Conservation (phyloP, 2,888 invertebrate species). For the Odontomyia ornata region DNA sequence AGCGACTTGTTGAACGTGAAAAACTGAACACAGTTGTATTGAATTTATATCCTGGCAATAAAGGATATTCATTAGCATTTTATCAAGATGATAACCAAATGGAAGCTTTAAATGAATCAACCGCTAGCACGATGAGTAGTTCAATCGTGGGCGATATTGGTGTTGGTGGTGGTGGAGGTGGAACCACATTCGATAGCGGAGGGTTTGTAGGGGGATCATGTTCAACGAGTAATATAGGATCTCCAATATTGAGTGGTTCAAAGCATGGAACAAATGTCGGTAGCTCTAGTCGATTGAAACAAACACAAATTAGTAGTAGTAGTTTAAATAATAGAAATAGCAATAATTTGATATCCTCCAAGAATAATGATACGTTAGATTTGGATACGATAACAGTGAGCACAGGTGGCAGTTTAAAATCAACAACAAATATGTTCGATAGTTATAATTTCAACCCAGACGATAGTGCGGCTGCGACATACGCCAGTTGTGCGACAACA, state of each 20-base stretch:
- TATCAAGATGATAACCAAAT: constrained; percentile 63
- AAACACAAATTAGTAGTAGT: constrained; percentile 49
- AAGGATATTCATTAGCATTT: constrained; percentile 79
- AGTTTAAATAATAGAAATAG: constrained; percentile 49
- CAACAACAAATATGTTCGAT: constrained; percentile 22
- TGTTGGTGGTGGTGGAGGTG: constrained; percentile 16
- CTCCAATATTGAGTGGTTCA: not conserved
- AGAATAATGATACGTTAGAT: constrained; percentile 43
- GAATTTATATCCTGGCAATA: constrained; percentile 90
- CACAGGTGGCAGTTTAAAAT: constrained; percentile 11
- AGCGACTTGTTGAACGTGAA: constrained; percentile 85
- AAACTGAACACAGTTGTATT: constrained; percentile 88
- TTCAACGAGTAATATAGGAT: not conserved
- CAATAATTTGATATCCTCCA: constrained; percentile 48
- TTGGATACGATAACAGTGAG: constrained; percentile 34
- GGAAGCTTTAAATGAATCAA: constrained; percentile 64
- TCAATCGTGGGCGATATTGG: constrained; percentile 32
- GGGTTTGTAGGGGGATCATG: not conserved
- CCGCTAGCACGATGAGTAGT: constrained; percentile 32
- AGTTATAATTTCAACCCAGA: constrained; percentile 14
- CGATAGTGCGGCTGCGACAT: not conserved
- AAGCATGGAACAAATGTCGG: constrained; percentile 47
- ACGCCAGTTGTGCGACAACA: constrained; percentile 46
- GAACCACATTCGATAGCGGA: not conserved
- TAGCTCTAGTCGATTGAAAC: constrained; percentile 51